Base-by-base conservation (phyloP, 2,797 vertebrate species). In the Echiichthys vipera region DNA sequence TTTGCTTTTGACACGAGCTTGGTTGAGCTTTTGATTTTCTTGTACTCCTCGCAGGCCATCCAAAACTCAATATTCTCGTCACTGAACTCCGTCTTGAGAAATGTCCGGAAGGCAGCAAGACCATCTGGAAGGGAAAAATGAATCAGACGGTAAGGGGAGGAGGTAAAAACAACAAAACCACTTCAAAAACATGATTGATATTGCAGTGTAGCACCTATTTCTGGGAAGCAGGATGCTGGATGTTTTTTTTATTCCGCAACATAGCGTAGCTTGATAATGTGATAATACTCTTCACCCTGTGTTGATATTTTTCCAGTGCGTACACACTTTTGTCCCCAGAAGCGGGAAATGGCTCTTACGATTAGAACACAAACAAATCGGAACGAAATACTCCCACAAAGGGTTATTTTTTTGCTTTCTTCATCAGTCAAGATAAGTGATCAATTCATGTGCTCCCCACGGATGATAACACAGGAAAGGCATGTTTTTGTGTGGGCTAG, bases 41-140 rank as follows among this genome's bases (percentile, higher is more conserved):
- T 98, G 88, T 96, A 99, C 56, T 99, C 97, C 81, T 99, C 96
- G 0, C 98, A 99, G 12, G 96, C 97, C 90, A 98, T 91, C 97
- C 98, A 99, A 91, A 99, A 99, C 84, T 99, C 98, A 0, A 99
- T 95, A 77, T 99, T 99, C 91, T 99, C 98, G 51, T 99, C 96
- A 0, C 97, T 99, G 90, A 98, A 99, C 89, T 99, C 98, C 0
- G 96, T 96, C 91, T 98, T 97, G 58, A 99, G 94, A 76, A 98
- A 99, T 0, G 95, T 94, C 29, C 95, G 93, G 91, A 99, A 99
- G n/a, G 96, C 96, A 0, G 94, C 94, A 81, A 98, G 92, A 2
- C 97, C 98, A 78, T 93, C 97, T 99, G 90, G 15, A 58, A 62
- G 67, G 47, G 37, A 72, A 39, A 80, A 49, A 75, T 4, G 1